Percentiles rank a stretch among this genome's conserved stretches.
Evolutionary conservation across 2,888 invertebrate species (phyloP).

Genomic region (Agapetus fuscipes): DNA sequence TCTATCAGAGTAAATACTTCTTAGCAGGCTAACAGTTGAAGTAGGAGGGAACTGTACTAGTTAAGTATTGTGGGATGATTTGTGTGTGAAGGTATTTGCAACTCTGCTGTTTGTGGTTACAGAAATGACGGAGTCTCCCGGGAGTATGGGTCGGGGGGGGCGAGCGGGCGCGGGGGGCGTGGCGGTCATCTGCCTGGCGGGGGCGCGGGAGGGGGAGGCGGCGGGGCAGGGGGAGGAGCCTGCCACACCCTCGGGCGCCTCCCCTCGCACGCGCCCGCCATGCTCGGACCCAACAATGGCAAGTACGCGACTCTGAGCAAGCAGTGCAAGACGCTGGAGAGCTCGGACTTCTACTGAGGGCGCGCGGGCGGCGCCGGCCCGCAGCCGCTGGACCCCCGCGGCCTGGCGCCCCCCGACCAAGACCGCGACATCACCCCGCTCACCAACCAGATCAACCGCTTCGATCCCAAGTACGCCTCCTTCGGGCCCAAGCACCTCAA

Average conservation of each 20-base stretch:
- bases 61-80: no score
- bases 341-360: constrained; percentile 92
- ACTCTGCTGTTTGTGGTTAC: constrained; percentile 26
- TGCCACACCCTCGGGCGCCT: constrained; percentile 59
- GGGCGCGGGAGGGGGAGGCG: constrained; percentile 29
- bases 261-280: constrained; percentile 49
- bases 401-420: constrained; percentile 41
- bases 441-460: constrained; percentile 45
- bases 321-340: constrained; percentile 91
- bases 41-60: no score
- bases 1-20: no score
- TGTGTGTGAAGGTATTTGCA: constrained; percentile 21
- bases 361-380: constrained; percentile 53
- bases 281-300: constrained; percentile 63
- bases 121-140: constrained; percentile 36
- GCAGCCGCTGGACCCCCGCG: constrained; percentile 33
- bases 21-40: no score
- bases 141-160: constrained; percentile 22
- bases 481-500: constrained; percentile 40
- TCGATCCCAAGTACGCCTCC: constrained; percentile 50
- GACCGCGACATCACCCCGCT: constrained; percentile 39
- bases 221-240: constrained; percentile 27
- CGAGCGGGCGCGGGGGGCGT: constrained; percentile 22
- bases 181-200: constrained; percentile 27
- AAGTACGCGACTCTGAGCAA: constrained; percentile 94